These are phyloP conservation scores for Rhagologus leucostigma DNA, from an alignment of 2,113 vertebrate species.

Conservation along the genomic window DNA sequence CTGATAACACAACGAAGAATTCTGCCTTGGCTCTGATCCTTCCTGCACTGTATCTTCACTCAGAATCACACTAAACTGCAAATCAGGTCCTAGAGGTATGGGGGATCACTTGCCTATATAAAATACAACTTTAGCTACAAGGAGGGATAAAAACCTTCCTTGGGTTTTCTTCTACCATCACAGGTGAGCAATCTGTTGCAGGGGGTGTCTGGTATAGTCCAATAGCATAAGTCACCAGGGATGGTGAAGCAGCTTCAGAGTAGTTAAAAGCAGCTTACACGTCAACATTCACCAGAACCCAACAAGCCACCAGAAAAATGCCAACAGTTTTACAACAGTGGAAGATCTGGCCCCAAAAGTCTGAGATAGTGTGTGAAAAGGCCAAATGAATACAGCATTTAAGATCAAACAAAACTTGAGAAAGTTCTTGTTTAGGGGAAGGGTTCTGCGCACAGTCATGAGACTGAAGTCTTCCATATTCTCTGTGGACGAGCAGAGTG, in stretches of 20 bases:
- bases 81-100: neutral
- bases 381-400: neutral
- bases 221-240: neutral
- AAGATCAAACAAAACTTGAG: neutral
- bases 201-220: neutral
- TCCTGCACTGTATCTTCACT: neutral
- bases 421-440: neutral
- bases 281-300: neutral
- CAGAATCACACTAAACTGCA: neutral
- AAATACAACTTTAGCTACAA: neutral
- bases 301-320: neutral
- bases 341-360: neutral
- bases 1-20: neutral
- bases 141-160: neutral
- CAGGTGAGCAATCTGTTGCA: neutral
- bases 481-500: neutral
- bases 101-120: neutral
- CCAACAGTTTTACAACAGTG: neutral
- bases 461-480: neutral
- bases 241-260: neutral
- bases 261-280: neutral
- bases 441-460: neutral
- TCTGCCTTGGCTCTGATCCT: neutral
- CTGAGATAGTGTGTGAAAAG: neutral
- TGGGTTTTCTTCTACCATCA: neutral